Base-by-base conservation (phyloP, 2,797 vertebrate genomes). In the Chaetodon trifasciatus region DNA sequence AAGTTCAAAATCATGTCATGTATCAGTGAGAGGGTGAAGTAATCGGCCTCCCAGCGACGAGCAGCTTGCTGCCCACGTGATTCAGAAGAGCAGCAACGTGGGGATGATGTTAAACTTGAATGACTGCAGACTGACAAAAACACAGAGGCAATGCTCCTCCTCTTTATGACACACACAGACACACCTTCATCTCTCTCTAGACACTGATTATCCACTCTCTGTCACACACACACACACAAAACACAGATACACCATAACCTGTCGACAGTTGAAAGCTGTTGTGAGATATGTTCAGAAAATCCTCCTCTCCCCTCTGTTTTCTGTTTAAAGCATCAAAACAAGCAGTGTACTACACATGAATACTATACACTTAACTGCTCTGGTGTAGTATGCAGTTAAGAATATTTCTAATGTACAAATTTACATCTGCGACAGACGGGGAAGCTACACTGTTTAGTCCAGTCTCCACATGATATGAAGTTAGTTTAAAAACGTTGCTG, bases 61-160 rank as follows among this genome's bases (percentile, higher is more conserved):
- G 58, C 63, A 21, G 57, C 52, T 53, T 9, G 8, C 58, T 68
- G 56, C 17, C 46, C 21, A 7, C 79, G 46, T 80, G 66, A 82
- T 49, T 71, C 77, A 74, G 58, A 84, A 9, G 62, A 77, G 57
- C 40, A 61, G 79, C 42, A 56, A 23, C 23, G 42, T 40, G 58
- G 49, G 53, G 60, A 58, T 62, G 52, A 55, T 23, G 42, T 77
- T 87, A 40, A 79, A 87, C 74, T 49, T 66, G 10, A 70, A 79
- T 49, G 69, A 79, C 75, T 64, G 1, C 66, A 55, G 63, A 75
- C 56, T 72, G 46, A 74, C 28, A 70, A 63, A 49, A 49, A 76
- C 11, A 23, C 46, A 46, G 40, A 1, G 10, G 15, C 64, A 49
- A 71, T 52, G 52, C 39, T 73, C 44, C 55, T 78, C 37, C 47